Evolutionary conservation across 2,113 vertebrate species (phyloP).

Genomic region (Pterocles gutturalis): DNA sequence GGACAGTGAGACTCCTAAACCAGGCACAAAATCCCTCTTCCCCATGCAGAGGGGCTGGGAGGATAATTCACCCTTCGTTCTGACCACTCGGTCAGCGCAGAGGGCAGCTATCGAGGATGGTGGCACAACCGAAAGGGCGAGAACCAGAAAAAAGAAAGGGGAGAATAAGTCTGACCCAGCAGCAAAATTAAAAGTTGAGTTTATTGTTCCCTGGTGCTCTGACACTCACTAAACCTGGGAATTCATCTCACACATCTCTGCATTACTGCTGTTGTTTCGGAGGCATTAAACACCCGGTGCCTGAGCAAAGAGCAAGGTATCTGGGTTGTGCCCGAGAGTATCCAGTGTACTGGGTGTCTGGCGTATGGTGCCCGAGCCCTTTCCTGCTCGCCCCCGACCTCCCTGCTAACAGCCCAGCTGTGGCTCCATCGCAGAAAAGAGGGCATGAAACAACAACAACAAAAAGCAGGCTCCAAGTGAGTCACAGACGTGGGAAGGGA

Average conservation of each 20-base stretch:
- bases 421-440: background rate
- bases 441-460: background rate
- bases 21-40: fast-evolving
- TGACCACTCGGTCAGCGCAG: background rate
- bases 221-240: background rate
- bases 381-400: background rate
- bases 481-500: background rate
- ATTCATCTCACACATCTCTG: background rate
- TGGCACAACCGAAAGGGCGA: background rate
- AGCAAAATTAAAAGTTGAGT: background rate
- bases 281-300: background rate
- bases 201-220: background rate
- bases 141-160: background rate
- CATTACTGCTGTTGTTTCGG: constrained; percentile 29
- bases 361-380: background rate
- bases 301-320: constrained; percentile 16
- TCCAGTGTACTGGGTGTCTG: constrained; percentile 27
- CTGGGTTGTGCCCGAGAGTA: constrained; percentile 10
- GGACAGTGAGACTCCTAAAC: background rate
- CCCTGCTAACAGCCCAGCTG: background rate
- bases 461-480: background rate
- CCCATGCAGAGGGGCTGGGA: background rate
- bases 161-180: background rate
- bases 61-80: background rate
- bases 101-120: background rate